Evolutionary conservation across 2,888 invertebrate species (phyloP).

Genomic region (Conomelus anceps): DNA sequence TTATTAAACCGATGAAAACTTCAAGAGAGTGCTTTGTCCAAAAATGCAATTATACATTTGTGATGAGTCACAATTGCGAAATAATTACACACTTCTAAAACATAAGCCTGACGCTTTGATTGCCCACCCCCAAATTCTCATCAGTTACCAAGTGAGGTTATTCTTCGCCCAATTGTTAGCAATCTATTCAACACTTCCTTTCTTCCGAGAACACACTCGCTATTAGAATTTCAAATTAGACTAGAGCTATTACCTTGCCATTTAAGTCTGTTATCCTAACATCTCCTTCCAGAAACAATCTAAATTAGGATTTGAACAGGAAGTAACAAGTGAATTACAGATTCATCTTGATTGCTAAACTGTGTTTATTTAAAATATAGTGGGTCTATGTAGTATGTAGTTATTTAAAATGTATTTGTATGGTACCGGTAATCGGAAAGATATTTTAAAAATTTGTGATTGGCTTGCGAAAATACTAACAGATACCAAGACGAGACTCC

Average conservation of each 20-base stretch:
- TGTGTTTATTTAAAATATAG: neutral
- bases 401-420: too few species aligned
- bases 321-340: neutral
- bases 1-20: too few species aligned
- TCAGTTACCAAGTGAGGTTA: too few species aligned
- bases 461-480: too few species aligned
- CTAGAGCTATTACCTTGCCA: neutral
- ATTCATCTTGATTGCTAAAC: neutral
- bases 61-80: neutral
- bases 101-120: neutral
- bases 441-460: too few species aligned
- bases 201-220: neutral
- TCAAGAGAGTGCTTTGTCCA: neutral
- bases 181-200: neutral
- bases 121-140: neutral
- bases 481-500: too few species aligned
- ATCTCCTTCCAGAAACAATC: neutral
- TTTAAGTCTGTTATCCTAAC: neutral
- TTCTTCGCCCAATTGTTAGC: neutral
- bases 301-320: neutral
- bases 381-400: too few species aligned
- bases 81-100: neutral
- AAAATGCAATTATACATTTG: neutral
- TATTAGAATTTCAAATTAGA: neutral
- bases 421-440: too few species aligned